A percentile compares a stretch with the other conserved stretches of the same genome.
Evolutionary conservation across 1,140 invertebrate species (phyloP).

Genomic region (Laupala kohalensis): DNA sequence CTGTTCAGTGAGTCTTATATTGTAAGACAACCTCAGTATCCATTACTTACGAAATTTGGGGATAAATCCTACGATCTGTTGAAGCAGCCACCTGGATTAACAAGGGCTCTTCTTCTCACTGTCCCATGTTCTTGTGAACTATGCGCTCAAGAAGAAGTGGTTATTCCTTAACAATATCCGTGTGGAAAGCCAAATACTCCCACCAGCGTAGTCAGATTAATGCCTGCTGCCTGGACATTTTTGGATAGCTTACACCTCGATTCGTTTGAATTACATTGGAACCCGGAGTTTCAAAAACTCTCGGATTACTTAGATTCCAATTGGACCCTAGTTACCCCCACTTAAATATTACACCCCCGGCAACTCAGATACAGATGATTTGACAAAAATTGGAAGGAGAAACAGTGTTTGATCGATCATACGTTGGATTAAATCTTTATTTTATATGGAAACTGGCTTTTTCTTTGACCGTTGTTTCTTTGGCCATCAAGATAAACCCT

Average conservation of each 20-base stretch:
- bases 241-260: neutral
- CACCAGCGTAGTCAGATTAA: too few relatives aligned
- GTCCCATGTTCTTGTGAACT: neutral
- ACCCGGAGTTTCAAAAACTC: neutral
- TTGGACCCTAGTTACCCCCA: too few relatives aligned
- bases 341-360: too few relatives aligned
- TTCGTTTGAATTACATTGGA: neutral
- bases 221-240: too few relatives aligned
- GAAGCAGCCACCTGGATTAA: neutral
- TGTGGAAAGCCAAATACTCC: too few relatives aligned
- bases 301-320: neutral
- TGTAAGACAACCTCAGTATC: neutral
- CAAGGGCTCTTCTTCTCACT: neutral
- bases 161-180: neutral
- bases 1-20: neutral
- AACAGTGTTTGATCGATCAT: too few relatives aligned
- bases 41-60: neutral
- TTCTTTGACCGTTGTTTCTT: too few relatives aligned
- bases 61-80: neutral
- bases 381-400: too few relatives aligned
- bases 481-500: too few relatives aligned
- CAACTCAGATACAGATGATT: too few relatives aligned
- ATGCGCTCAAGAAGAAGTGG: neutral
- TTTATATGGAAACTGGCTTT: too few relatives aligned
- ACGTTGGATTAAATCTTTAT: too few relatives aligned